Conservation (phyloP, 2,888 invertebrate species). For the Drosophila nigricruria region DNA sequence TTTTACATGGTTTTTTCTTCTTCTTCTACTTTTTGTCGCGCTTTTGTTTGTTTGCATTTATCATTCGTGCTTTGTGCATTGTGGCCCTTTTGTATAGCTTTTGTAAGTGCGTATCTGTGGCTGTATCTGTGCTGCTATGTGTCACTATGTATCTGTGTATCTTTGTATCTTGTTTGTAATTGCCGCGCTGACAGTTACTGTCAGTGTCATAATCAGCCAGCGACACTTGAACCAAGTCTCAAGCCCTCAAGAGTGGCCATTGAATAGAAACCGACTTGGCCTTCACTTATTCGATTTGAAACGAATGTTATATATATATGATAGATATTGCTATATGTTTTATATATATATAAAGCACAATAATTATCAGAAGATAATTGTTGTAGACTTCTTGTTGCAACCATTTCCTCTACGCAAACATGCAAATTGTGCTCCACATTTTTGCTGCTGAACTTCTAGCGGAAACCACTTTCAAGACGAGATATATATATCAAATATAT, state of each 20-base stretch:
- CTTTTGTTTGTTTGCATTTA: slow-evolving; percentile 62
- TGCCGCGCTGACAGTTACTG: slow-evolving; percentile 63
- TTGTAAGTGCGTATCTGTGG: slow-evolving; percentile 44
- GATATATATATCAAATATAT: not conserved
- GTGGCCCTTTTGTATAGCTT: slow-evolving; percentile 45
- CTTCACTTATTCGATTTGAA: slow-evolving; percentile 6
- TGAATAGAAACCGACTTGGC: slow-evolving; percentile 22
- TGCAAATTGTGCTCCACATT: slow-evolving; percentile 14
- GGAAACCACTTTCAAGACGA: slow-evolving; percentile 28
- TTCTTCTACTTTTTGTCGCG: slow-evolving; percentile 34
- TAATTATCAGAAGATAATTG: slow-evolving; percentile 12
- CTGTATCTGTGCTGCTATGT: slow-evolving; percentile 14
- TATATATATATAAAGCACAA: not conserved
- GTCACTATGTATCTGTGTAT: slow-evolving; percentile 11
- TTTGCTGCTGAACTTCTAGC: slow-evolving; percentile 14
- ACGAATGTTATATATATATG: not conserved
- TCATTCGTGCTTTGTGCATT: slow-evolving; percentile 58
- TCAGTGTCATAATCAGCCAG: slow-evolving; percentile 74
- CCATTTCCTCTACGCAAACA: slow-evolving; percentile 29
- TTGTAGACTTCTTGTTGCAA: slow-evolving; percentile 26
- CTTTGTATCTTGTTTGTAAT: slow-evolving; percentile 50
- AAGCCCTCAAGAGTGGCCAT: slow-evolving; percentile 29
- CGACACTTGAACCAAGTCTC: slow-evolving; percentile 48
- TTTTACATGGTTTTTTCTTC: not conserved
- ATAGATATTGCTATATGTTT: not conserved